Percentiles rank a stretch among this genome's conserved stretches.
Conservation (phyloP, 1,140 invertebrate genomes). For the Drosophila yakuba region DNA sequence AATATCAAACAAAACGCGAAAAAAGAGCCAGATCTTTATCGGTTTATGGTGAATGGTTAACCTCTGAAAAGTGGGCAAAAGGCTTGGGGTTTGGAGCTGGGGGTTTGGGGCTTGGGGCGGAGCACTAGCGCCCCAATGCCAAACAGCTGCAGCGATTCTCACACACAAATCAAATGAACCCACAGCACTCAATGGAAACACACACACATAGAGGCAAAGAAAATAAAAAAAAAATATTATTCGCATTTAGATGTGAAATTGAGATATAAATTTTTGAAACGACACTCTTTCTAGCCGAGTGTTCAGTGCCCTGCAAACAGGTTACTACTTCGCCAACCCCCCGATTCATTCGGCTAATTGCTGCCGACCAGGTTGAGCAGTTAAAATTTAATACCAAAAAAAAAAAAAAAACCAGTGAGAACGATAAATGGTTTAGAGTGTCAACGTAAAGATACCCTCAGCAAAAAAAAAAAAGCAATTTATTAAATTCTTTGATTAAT, state of each 20-base stretch:
- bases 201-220: slow-evolving; percentile 5
- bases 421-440: not conserved
- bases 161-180: slow-evolving; percentile 81
- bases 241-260: slow-evolving; percentile 83
- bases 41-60: slow-evolving; percentile 48
- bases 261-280: slow-evolving; percentile 83
- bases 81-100: too few species aligned
- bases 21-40: slow-evolving; percentile 36
- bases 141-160: slow-evolving; percentile 76
- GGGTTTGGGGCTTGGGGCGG: slow-evolving; percentile 2
- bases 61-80: slow-evolving; percentile 20
- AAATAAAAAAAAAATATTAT: slow-evolving; percentile 53
- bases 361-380: slow-evolving; percentile 27
- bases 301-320: slow-evolving; percentile 33
- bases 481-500: not conserved
- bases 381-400: slow-evolving; percentile 48
- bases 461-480: not conserved
- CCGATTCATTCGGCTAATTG: slow-evolving; percentile 51
- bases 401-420: slow-evolving; percentile 12
- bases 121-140: slow-evolving; percentile 63
- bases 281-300: slow-evolving; percentile 44
- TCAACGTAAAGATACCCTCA: slow-evolving; percentile 8
- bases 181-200: slow-evolving; percentile 44
- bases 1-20: slow-evolving; percentile 17
- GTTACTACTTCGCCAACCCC: slow-evolving; percentile 15